Evolutionary conservation across 2,113 vertebrate genomes (phyloP), one percentile per base, ranked within the genome.

Genomic region (Odontophorus gujanensis): DNA sequence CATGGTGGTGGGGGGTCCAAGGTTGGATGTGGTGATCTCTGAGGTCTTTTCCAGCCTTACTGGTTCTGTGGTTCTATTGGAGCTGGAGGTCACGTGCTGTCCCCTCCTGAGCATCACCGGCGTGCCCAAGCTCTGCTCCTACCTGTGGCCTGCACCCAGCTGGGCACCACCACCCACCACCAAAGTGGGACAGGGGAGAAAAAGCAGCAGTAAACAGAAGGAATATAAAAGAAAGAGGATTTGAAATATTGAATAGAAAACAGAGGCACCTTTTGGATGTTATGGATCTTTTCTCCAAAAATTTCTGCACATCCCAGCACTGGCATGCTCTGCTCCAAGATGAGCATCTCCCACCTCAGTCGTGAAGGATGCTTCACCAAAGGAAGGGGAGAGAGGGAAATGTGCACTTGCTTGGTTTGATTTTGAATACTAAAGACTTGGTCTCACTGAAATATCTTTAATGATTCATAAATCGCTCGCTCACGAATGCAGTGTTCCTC

Each of bases 301-400:
- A 11, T 9, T 17, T 22, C 6, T 10, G 24, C 36, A 43, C 76
- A 40, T 7, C 69, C 36, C 65, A 9, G 40, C 28, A 20, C 3
- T 16, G 28, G 4, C 47, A 40, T 0, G 1, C 6, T 55, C 14
- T n/a, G 8, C 48, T 87, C 75, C 15, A 65, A 22, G 45, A 48
- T 8, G 28, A 21, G 25, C 1, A 8, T 26, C 47, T 80, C 63
- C 20, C 66, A 61, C 14, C 28, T 21, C 4, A 25, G 30, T 4
- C 25, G 2, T 2, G 20, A 47, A 45, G 25, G 43, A n/a, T 30
- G 4, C n/a, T 5, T 1, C 3, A 15, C 3, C 10, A 47, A 57
- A 38, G 10, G n/a, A 65, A 42, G 30, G 19, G 20, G 50, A 34
- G 11, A 8, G 6, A 10, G 14, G 6, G 16, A 55, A 36, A n/a